Evolutionary conservation across 1,140 invertebrate species (phyloP).

Genomic region (Drosophila kanapiae): DNA sequence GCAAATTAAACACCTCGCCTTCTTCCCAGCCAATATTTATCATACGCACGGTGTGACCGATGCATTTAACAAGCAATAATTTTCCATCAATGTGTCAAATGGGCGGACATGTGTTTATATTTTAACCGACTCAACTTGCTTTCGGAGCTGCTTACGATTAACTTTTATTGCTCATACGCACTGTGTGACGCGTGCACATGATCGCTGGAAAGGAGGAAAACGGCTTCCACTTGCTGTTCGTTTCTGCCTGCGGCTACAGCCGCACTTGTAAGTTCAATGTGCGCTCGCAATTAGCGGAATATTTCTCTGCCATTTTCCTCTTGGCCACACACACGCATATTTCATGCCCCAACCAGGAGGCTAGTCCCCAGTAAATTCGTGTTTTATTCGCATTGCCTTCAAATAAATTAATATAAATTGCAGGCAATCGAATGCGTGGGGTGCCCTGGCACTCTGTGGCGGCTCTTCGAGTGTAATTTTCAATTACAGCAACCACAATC

Average conservation of each 20-base stretch:
- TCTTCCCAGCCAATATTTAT: neutral
- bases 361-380: conserved; percentile 32
- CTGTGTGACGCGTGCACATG: conserved; percentile 21
- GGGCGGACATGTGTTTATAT: conserved; percentile 7
- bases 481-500: conserved; percentile 41
- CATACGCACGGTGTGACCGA: neutral
- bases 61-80: conserved; percentile 10
- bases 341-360: conserved; percentile 16
- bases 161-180: conserved; percentile 46
- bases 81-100: conserved; percentile 9
- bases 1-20: neutral
- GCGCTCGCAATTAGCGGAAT: conserved; percentile 44
- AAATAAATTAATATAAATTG: conserved; percentile 80
- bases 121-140: conserved; percentile 10
- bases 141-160: conserved; percentile 4
- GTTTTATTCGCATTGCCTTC: conserved; percentile 55
- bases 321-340: conserved; percentile 32
- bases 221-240: neutral
- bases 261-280: conserved; percentile 61
- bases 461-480: conserved; percentile 66
- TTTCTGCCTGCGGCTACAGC: neutral
- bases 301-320: conserved; percentile 30
- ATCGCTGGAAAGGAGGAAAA: conserved; percentile 9
- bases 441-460: conserved; percentile 58
- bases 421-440: conserved; percentile 58